A percentile compares a stretch with the other conserved stretches of the same genome.
These are phyloP conservation scores for Cochlearius cochlearius DNA, from an alignment of 2,113 vertebrate genomes.

Conservation along the genomic window DNA sequence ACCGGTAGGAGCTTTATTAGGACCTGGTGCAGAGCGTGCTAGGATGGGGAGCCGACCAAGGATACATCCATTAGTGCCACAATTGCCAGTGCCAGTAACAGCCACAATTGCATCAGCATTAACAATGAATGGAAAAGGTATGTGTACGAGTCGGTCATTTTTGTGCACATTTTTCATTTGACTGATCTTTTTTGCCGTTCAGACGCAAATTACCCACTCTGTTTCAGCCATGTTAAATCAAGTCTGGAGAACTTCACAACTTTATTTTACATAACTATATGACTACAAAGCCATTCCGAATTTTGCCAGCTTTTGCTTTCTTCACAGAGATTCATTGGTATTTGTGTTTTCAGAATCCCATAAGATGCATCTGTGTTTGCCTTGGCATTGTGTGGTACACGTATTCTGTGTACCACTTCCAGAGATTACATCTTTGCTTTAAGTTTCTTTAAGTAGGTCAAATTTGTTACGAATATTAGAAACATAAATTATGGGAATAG, in stretches of 20 bases:
- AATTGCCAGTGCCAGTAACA: constrained; percentile 79
- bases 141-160: neutral
- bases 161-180: neutral
- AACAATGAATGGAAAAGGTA: constrained; percentile 87
- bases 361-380: neutral
- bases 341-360: constrained; percentile 13
- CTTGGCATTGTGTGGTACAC: neutral
- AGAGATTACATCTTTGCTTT: neutral
- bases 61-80: constrained; percentile 77
- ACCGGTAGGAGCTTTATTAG: constrained; percentile 80
- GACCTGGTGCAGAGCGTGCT: constrained; percentile 90
- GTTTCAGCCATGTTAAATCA: neutral
- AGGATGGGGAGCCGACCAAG: constrained; percentile 94
- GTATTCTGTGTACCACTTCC: neutral
- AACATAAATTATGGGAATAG: neutral
- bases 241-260: neutral
- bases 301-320: neutral
- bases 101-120: constrained; percentile 80
- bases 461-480: neutral
- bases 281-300: neutral
- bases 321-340: neutral
- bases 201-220: neutral
- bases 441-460: neutral
- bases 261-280: neutral
- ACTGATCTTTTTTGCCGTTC: neutral